These are phyloP conservation scores for Mallotus villosus DNA, from an alignment of 2,797 vertebrate genomes.

Conservation along the genomic window DNA sequence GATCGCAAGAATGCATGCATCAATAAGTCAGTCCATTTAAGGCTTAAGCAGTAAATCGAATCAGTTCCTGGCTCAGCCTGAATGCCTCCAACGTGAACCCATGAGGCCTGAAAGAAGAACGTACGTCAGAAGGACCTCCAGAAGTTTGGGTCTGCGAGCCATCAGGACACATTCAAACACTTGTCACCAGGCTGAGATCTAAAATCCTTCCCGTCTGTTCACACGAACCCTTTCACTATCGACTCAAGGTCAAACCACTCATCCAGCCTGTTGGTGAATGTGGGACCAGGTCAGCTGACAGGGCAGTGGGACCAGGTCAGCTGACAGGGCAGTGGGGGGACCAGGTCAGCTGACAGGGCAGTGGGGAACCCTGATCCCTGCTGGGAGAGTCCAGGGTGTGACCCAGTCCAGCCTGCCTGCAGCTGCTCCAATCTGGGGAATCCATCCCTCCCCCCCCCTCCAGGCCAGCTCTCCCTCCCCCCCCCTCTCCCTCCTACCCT, in stretches of 20 bases:
- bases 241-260: neutral
- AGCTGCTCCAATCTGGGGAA: conserved; percentile 65
- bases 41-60: conserved; percentile 75
- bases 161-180: neutral
- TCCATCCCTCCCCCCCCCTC: conserved; percentile 53
- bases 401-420: conserved; percentile 52
- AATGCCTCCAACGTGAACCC: conserved; percentile 45
- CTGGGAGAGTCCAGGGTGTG: conserved; percentile 62
- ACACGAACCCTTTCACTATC: too few relatives aligned
- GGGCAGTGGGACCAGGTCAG: too few relatives aligned
- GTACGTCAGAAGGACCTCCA: neutral
- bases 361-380: conserved; percentile 12
- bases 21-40: conserved; percentile 36
- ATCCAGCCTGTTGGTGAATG: neutral
- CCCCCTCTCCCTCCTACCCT: too few relatives aligned
- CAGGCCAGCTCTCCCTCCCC: conserved; percentile 12
- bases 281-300: too few relatives aligned
- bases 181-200: too few relatives aligned
- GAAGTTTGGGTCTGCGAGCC: neutral
- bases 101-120: neutral
- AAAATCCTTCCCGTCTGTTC: too few relatives aligned
- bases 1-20: too few relatives aligned
- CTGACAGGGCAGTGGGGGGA: too few relatives aligned
- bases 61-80: conserved; percentile 63
- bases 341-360: too few relatives aligned